Evolutionary conservation across 2,888 invertebrate species (phyloP).

Genomic region (Drosophila mettleri): DNA sequence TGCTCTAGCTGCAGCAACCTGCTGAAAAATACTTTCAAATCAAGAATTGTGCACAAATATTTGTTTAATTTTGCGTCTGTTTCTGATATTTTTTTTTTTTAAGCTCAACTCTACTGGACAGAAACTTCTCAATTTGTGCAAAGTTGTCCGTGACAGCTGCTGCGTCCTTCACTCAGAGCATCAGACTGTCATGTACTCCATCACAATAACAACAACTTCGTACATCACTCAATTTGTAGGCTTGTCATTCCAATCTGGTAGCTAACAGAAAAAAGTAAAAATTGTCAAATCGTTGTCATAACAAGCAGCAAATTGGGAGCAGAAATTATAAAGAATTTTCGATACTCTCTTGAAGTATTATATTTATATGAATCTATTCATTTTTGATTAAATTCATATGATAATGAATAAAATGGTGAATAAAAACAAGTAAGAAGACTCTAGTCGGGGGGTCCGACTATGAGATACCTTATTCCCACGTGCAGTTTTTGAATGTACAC

Average conservation of each 20-base stretch:
- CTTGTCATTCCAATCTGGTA: conserved; percentile 31
- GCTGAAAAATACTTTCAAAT: conserved; percentile 20
- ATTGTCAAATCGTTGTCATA: conserved; percentile 53
- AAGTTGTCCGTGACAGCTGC: conserved; percentile 39
- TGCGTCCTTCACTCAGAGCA: conserved; percentile 34
- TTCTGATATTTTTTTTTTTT: background rate
- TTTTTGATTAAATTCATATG: too few species aligned
- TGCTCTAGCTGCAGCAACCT: background rate
- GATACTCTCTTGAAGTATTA: too few species aligned
- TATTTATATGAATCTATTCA: too few species aligned
- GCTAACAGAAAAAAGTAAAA: conserved; percentile 10
- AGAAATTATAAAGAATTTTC: background rate
- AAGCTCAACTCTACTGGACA: conserved; percentile 16
- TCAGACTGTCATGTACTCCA: conserved; percentile 45
- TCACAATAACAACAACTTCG: conserved; percentile 17
- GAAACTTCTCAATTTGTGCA: conserved; percentile 44
- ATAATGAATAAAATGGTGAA: too few species aligned
- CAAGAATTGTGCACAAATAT: conserved; percentile 7
- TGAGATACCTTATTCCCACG: too few species aligned
- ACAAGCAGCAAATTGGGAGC: conserved; percentile 13
- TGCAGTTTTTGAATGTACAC: too few species aligned
- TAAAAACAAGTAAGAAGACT: too few species aligned
- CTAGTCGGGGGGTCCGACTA: too few species aligned
- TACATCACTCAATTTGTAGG: conserved; percentile 50
- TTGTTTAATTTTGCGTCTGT: conserved; percentile 24